A percentile compares a stretch with the other conserved stretches of the same genome.
phyloP scores from a whole-genome alignment of 2,797 vertebrate genomes.

The Scolopax rusticola region DNA sequence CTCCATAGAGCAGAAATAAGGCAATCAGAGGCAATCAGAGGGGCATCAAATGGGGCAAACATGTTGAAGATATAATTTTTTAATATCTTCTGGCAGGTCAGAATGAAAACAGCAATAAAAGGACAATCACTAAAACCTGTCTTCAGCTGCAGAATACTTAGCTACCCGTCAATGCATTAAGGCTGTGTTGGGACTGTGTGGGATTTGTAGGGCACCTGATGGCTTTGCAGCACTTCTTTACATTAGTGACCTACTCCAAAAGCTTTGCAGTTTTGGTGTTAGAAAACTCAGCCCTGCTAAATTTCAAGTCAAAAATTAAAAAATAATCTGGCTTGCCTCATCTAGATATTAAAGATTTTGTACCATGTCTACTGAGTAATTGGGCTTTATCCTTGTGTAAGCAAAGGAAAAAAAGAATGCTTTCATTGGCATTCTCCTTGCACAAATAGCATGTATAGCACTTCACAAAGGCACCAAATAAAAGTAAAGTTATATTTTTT shows the following conservation, averaged over 20 bases:
- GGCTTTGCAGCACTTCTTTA: neutral
- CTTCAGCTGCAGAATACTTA: neutral
- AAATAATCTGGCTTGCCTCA: neutral
- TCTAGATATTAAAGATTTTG: neutral
- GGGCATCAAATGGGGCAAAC: neutral
- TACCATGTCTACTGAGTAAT: neutral
- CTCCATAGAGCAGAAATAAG: neutral
- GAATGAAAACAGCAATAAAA: neutral
- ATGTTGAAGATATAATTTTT: neutral
- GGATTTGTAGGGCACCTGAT: neutral
- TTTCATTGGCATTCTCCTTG: conserved; percentile 4
- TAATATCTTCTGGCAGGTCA: neutral
- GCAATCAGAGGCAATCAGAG: neutral
- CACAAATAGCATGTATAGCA: neutral
- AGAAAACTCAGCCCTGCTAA: neutral
- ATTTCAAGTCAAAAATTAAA: neutral
- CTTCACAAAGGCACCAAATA: neutral
- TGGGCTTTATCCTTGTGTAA: neutral
- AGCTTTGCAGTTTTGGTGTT: neutral
- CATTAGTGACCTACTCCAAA: neutral
- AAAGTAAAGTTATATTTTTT: conserved; percentile 19
- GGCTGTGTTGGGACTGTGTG: neutral
- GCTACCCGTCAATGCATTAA: neutral
- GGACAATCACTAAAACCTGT: neutral
- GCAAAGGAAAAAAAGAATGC: neutral